These are phyloP conservation scores for Uria aalge DNA, from an alignment of 2,113 vertebrate genomes.

Conservation along the genomic window DNA sequence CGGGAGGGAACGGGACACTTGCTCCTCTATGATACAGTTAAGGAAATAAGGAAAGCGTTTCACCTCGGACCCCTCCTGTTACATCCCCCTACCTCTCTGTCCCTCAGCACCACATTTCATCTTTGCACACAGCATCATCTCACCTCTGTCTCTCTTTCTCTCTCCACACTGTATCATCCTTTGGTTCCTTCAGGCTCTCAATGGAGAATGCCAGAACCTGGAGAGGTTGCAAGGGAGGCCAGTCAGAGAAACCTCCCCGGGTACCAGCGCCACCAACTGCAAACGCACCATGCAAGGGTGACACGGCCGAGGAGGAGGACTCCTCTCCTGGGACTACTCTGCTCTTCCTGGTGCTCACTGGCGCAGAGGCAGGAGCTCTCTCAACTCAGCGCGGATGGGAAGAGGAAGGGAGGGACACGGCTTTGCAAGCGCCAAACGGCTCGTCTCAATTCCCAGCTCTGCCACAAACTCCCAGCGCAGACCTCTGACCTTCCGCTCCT, in stretches of 20 bases:
- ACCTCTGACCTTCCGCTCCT: background rate
- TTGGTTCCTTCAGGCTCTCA: conserved; percentile 73
- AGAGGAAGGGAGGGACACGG: background rate
- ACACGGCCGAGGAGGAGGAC: conserved; percentile 4
- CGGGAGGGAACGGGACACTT: background rate
- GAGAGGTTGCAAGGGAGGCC: conserved; percentile 72
- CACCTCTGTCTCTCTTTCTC: conserved; percentile 72
- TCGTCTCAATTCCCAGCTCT: background rate
- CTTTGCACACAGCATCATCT: conserved; percentile 67
- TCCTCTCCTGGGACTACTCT: conserved; percentile 47
- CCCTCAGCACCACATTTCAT: conserved; percentile 62
- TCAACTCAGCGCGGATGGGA: rapidly evolving
- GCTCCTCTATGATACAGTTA: background rate
- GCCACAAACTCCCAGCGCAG: background rate
- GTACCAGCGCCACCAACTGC: conserved; percentile 42
- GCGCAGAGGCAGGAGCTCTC: background rate
- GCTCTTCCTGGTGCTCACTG: background rate
- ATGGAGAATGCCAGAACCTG: conserved; percentile 72
- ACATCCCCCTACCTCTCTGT: conserved; percentile 61
- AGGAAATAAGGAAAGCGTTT: background rate
- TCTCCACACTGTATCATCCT: conserved; percentile 71
- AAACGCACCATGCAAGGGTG: conserved; percentile 63
- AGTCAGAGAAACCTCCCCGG: conserved; percentile 67
- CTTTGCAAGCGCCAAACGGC: background rate
- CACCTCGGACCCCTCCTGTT: conserved; percentile 9